These are phyloP conservation scores for Luehdorfia chinensis DNA, from an alignment of 1,140 invertebrate genomes.

Conservation along the genomic window DNA sequence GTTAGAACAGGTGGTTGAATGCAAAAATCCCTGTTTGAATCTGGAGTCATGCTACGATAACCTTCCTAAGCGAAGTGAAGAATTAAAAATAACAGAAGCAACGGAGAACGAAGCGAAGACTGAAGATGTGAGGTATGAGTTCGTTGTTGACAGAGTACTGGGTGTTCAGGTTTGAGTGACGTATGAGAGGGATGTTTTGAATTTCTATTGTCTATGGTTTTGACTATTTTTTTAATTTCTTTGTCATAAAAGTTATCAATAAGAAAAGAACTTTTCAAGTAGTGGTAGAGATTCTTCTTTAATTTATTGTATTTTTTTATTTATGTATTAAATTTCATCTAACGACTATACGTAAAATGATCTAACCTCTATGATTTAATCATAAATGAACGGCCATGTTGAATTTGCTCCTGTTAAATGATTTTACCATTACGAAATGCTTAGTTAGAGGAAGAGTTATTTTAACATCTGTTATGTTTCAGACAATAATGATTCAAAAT, in stretches of 20 bases:
- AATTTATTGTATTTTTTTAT: too few species aligned
- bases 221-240: background rate
- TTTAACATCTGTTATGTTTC: too few species aligned
- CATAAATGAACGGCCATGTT: too few species aligned
- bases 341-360: too few species aligned
- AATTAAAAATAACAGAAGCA: slow-evolving; percentile 32
- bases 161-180: slow-evolving; percentile 80
- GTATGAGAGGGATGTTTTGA: background rate
- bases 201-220: background rate
- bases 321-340: too few species aligned
- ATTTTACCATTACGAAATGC: too few species aligned
- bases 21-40: slow-evolving; percentile 58
- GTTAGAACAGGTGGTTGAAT: slow-evolving; percentile 43
- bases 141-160: slow-evolving; percentile 82
- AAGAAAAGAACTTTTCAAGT: too few species aligned
- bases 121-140: slow-evolving; percentile 81
- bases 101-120: slow-evolving; percentile 42
- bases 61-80: slow-evolving; percentile 15
- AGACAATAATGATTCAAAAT: too few species aligned
- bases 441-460: too few species aligned
- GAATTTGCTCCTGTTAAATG: too few species aligned
- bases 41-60: slow-evolving; percentile 32
- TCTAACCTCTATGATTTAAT: too few species aligned
- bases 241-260: background rate
- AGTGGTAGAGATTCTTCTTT: too few species aligned